Evolutionary conservation across 2,113 vertebrate genomes (phyloP), one percentile per base, ranked within the genome.

Genomic region (Brachyhypopomus gauderio): DNA sequence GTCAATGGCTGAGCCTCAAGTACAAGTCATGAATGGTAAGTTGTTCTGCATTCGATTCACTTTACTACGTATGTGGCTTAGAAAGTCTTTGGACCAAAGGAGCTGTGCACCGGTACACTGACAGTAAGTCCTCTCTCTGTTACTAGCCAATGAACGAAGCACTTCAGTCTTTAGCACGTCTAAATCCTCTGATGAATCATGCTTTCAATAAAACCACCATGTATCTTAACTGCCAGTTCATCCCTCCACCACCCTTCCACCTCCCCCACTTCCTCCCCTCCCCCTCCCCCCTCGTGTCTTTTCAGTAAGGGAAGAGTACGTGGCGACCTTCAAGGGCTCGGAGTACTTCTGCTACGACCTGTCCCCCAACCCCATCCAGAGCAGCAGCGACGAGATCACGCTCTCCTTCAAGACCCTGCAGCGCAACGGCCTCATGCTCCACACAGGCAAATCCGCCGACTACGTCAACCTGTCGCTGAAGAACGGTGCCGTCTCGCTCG

Each of bases 331-430:
- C 93, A 99, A 99, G 86, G 98, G 98, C 91, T 99, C 98, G 3
- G 98, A 99, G 94, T 99, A 96, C 90, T 98, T 99, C 96, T 98
- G 98, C 94, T 99, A 98, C 41, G 98, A 99, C 92, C 92, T 99
- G 84, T 99, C 98, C 67, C 96, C 97, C 89, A 99, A 97, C 89
- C 98, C 98, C 83, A 99, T 99, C 91, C 98, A 99, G 90, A 98
- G 96, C 80, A 99, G 97, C 95, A 99, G 98, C 25, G 98, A 99
- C 75, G 98, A 99, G 95, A 99, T 99, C 93, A 99, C 98, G 64
- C 94, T 99, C 75, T 98, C 97, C 1, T 99, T 99, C 94, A 99
- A 97, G 93, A 99, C 98, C 2, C 96, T 99, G 90, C 98, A 99
- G 94, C 95, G 98, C 92, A 99, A 99, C 0, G 98, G 98, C 91